These are phyloP conservation scores for Melieria picta DNA, from an alignment of 2,888 invertebrate genomes.

Conservation along the genomic window DNA sequence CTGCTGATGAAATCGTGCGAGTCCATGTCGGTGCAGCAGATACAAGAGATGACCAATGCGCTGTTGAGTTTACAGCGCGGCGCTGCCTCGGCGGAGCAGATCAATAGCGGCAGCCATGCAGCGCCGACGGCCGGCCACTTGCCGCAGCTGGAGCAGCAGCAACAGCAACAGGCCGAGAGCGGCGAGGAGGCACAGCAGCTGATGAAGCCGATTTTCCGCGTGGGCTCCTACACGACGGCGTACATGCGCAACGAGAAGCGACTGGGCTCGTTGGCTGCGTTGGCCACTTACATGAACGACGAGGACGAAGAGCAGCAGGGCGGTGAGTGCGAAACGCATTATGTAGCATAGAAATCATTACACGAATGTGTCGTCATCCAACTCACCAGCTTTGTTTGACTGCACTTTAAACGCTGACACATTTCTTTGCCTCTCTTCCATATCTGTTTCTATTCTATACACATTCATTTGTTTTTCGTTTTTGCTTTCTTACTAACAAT, in stretches of 20 bases:
- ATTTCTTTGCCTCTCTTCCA: not conserved
- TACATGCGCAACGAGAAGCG: constrained; percentile 60
- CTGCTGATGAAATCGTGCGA: constrained; percentile 71
- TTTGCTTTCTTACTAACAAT: constrained; percentile 28
- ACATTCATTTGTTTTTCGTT: constrained; percentile 27
- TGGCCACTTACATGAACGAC: constrained; percentile 64
- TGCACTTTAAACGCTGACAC: not conserved
- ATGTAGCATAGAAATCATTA: constrained; percentile 11
- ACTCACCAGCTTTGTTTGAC: constrained; percentile 3
- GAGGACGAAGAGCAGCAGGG: constrained; percentile 60
- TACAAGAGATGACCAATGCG: constrained; percentile 70
- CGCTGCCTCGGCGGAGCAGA: constrained; percentile 9
- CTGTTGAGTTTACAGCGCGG: constrained; percentile 51
- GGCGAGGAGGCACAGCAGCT: constrained; percentile 70
- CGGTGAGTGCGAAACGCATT: constrained; percentile 49
- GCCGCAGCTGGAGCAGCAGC: constrained; percentile 22
- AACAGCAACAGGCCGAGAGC: constrained; percentile 44
- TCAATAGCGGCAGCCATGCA: not conserved
- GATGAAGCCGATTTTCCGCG: constrained; percentile 74
- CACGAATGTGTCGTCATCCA: constrained; percentile 7
- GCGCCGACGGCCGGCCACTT: constrained; percentile 38
- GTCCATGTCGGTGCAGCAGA: constrained; percentile 71
- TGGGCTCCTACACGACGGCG: constrained; percentile 69
- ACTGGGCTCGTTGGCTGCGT: constrained; percentile 63
- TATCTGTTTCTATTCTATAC: not conserved